phyloP scores from a whole-genome alignment of 2,113 vertebrate species.

The Charadrius vociferus region DNA sequence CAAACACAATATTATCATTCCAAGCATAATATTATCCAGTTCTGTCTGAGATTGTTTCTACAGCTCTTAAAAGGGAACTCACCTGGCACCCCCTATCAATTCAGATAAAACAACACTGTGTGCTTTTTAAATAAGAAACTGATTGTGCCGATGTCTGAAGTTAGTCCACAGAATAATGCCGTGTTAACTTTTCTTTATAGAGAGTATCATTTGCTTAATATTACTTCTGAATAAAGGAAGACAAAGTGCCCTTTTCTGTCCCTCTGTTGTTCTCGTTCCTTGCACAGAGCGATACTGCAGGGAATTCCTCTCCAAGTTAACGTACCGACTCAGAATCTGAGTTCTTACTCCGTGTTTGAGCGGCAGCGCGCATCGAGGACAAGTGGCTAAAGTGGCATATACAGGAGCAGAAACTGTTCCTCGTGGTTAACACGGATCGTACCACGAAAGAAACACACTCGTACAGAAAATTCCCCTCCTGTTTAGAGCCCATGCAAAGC shows the following conservation, averaged over 20 bases:
- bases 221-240: not conserved
- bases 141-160: not conserved
- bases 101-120: constrained; percentile 2
- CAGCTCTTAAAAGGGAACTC: constrained; percentile 28
- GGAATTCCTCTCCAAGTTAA: not conserved
- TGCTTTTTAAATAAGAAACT: not conserved
- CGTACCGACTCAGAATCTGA: not conserved
- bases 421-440: not conserved
- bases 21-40: constrained; percentile 47
- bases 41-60: constrained; percentile 21
- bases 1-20: constrained; percentile 53
- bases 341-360: not conserved
- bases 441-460: not conserved
- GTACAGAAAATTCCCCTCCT: not conserved
- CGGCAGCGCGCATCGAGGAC: not conserved
- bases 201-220: not conserved
- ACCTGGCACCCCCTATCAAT: constrained; percentile 39
- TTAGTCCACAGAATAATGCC: not conserved
- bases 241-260: not conserved
- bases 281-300: not conserved
- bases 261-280: not conserved
- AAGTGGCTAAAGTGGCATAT: not conserved
- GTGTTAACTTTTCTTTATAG: not conserved
- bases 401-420: not conserved
- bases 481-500: not conserved